phyloP scores from a whole-genome alignment of 2,113 vertebrate species.

The Paradoxurus hermaphroditus region DNA sequence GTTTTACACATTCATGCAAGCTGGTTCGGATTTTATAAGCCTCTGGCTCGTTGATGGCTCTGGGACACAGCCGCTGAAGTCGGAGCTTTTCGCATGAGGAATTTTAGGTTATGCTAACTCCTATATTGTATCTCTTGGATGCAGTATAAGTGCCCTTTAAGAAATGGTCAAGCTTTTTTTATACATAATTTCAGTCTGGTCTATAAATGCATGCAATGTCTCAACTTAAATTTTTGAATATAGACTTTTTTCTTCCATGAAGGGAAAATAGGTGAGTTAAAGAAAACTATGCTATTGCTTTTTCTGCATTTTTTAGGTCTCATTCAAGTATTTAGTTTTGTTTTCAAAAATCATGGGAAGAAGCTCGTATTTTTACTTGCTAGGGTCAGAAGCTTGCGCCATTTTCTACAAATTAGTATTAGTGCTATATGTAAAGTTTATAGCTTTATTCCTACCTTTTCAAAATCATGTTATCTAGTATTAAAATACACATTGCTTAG shows the following conservation, averaged over 20 bases:
- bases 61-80: neutral
- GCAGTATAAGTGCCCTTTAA: neutral
- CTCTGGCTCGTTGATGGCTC: neutral
- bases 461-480: conserved; percentile 54
- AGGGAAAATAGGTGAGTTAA: neutral
- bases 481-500: conserved; percentile 66
- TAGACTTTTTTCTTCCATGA: neutral
- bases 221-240: neutral
- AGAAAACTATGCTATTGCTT: neutral
- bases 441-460: conserved; percentile 31
- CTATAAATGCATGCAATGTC: neutral
- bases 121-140: neutral
- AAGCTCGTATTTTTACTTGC: conserved; percentile 36
- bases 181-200: neutral
- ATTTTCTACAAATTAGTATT: conserved; percentile 37
- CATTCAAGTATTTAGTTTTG: conserved; percentile 11
- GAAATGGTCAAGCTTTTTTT: neutral
- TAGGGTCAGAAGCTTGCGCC: neutral
- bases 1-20: neutral
- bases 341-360: conserved; percentile 39
- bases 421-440: conserved; percentile 23
- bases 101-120: neutral
- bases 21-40: neutral
- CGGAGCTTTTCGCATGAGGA: neutral
- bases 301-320: conserved; percentile 14